Percentiles rank a stretch among this genome's conserved stretches.
Conservation (phyloP, 2,113 vertebrate genomes). For the Procapra przewalskii region DNA sequence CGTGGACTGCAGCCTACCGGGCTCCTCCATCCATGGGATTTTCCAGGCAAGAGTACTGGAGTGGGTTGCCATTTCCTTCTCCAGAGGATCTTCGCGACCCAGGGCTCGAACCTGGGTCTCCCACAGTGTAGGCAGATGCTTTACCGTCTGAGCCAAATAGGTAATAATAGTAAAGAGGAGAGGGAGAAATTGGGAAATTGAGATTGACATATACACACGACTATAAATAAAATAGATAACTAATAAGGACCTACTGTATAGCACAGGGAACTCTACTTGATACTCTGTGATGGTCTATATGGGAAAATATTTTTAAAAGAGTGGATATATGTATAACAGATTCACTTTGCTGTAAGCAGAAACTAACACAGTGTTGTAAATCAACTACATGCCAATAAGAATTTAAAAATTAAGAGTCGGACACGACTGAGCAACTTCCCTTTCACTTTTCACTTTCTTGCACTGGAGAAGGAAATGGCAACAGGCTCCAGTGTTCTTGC, state of each 20-base stretch:
- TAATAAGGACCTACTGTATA: background rate
- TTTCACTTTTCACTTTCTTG: too few relatives aligned
- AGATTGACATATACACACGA: background rate
- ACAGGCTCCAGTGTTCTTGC: too few relatives aligned
- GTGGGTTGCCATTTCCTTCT: too few relatives aligned
- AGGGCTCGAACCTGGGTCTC: too few relatives aligned
- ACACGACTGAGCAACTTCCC: fast-evolving
- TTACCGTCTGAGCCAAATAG: background rate
- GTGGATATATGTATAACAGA: background rate
- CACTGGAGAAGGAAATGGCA: too few relatives aligned
- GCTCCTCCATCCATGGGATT: too few relatives aligned
- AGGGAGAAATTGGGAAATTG: background rate
- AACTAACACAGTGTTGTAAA: background rate
- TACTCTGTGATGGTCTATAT: background rate
- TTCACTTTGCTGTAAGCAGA: background rate
- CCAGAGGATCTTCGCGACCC: too few relatives aligned
- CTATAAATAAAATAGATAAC: background rate
- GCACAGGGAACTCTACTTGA: background rate
- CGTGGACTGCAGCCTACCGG: too few relatives aligned
- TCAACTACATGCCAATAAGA: background rate
- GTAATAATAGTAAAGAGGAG: background rate
- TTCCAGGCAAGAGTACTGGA: too few relatives aligned
- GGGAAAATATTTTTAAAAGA: background rate
- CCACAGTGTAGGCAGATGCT: too few relatives aligned
- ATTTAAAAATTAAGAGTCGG: background rate